Evolutionary conservation across 2,888 invertebrate species (phyloP), one percentile per base, ranked within the genome.

Genomic region (Drosophila buzzatii): DNA sequence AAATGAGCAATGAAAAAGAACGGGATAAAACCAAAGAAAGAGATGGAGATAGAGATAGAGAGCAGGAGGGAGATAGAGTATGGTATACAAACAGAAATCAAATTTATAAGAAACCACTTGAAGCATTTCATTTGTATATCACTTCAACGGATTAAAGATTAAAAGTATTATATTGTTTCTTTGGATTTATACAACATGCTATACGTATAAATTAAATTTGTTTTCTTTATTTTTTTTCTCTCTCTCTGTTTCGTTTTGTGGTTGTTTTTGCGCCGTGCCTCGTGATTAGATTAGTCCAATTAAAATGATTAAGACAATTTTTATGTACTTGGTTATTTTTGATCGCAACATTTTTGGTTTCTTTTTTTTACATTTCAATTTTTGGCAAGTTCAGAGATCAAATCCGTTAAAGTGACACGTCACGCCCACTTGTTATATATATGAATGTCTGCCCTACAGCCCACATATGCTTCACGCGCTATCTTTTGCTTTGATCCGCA

Each of bases 241-340:
- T 23, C 23, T 23, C 5, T 27, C 27, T 27, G 10, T 31, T n/a
- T n/a, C 2, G 18, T 49, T 7, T 58, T 51, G 51, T 45, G 58
- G 41, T 3, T 33, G 53, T 3, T 27, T 52, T 42, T 52, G 51
- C 49, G 33, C n/a, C 60, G 27, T 47, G 56, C 44, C 49, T 42
- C 51, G 18, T 79, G 77, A 85, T 85, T 82, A 82, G 88, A 84
- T 84, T 87, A 84, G 64, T 55, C 73, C 76, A 82, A 77, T 82
- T 74, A 85, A 65, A 73, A 58, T 77, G 66, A 68, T 76, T 85
- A 73, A 66, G 55, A 56, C 69, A 49, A 62, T 68, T 53, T 63
- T 63, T 63, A 52, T 55, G 55, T 33, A 57, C 35, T n/a, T n/a
- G 59, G 37, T 49, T 58, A 35, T 65, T 64, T 44, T 35, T 27